These are phyloP conservation scores for Nyctibius grandis DNA, from an alignment of 2,797 vertebrate species.

Conservation along the genomic window DNA sequence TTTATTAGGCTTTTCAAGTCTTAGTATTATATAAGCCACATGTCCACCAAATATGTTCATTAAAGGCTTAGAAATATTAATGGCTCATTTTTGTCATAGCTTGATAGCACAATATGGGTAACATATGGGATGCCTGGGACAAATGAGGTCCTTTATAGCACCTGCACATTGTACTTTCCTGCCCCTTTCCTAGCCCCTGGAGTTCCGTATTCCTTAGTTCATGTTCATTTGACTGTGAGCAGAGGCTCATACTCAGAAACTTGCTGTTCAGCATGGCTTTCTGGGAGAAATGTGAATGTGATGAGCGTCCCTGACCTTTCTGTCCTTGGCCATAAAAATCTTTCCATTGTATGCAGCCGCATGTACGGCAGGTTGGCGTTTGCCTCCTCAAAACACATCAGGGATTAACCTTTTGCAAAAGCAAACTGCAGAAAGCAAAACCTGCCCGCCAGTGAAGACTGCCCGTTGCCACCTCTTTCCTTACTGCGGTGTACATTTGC, in stretches of 20 bases:
- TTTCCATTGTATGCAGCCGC: background rate
- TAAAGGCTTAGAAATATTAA: background rate
- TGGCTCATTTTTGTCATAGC: background rate
- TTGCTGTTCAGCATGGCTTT: background rate
- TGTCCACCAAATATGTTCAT: background rate
- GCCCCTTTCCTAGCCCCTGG: background rate
- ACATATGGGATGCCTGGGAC: background rate
- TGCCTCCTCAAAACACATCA: background rate
- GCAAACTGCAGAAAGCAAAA: background rate
- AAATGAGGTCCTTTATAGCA: rapidly evolving
- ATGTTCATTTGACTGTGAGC: background rate
- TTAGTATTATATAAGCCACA: background rate
- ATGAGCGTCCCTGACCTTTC: background rate
- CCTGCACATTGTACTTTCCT: background rate
- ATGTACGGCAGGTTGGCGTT: background rate
- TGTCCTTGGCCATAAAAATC: background rate
- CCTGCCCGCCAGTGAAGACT: background rate
- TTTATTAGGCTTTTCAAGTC: background rate
- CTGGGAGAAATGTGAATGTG: background rate
- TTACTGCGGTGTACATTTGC: background rate
- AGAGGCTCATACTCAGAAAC: background rate
- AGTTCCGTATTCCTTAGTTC: background rate
- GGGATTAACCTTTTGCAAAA: constrained; percentile 29
- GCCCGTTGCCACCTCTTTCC: background rate
- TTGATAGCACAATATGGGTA: background rate